phyloP scores from a whole-genome alignment of 2,113 vertebrate genomes.

The Coreoperca whiteheadi region DNA sequence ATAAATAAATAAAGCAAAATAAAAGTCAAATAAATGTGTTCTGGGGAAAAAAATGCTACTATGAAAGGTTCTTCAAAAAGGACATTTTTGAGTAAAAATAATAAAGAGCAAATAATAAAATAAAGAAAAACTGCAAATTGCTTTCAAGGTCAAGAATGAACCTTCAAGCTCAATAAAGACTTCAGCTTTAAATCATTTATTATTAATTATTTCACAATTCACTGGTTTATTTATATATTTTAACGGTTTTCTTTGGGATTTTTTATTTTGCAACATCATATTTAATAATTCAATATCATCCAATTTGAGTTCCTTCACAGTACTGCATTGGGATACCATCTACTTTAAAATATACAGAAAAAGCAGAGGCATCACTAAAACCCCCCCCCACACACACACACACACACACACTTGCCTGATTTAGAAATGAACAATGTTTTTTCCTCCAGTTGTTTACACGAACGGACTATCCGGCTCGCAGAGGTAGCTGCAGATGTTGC shows the following conservation, averaged over 20 bases:
- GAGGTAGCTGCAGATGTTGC: slow-evolving; percentile 40
- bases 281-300: neutral
- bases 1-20: too few relatives aligned
- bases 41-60: neutral
- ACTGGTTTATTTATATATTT: neutral
- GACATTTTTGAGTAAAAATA: neutral
- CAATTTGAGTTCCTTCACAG: neutral
- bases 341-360: too few relatives aligned
- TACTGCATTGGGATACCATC: neutral
- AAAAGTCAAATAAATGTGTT: too few relatives aligned
- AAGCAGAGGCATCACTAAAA: neutral
- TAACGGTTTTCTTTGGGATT: neutral
- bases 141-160: neutral
- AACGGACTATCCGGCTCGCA: neutral
- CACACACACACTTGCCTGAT: neutral
- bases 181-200: neutral
- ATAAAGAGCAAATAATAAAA: too few relatives aligned
- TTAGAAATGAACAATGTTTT: slow-evolving; percentile 9
- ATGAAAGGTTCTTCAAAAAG: neutral
- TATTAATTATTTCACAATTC: neutral
- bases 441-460: slow-evolving; percentile 26
- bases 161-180: neutral
- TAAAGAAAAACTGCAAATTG: too few relatives aligned
- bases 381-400: neutral
- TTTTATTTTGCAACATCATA: neutral